Evolutionary conservation across 2,888 invertebrate genomes (phyloP).

Genomic region (Chloroclystis v-ata): DNA sequence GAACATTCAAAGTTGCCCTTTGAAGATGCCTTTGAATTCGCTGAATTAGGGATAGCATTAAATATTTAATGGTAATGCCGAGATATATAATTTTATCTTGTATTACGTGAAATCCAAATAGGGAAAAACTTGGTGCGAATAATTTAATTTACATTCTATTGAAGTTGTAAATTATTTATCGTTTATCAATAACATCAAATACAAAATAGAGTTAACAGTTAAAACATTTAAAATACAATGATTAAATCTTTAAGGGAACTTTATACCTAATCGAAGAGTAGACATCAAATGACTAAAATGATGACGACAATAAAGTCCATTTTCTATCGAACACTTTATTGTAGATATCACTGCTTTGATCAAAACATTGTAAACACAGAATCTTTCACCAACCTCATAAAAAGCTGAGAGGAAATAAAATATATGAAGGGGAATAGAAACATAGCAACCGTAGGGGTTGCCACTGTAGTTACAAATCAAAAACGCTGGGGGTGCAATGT

Average conservation of each 20-base stretch:
- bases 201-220: too few relatives aligned
- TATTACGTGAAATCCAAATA: neutral
- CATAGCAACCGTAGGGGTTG: slow-evolving; percentile 23
- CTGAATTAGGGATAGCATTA: slow-evolving; percentile 11
- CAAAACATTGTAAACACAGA: slow-evolving; percentile 23
- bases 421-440: slow-evolving; percentile 24
- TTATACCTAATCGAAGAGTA: too few relatives aligned
- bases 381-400: slow-evolving; percentile 8
- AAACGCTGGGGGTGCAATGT: slow-evolving; percentile 20
- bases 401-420: slow-evolving; percentile 22
- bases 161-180: slow-evolving; percentile 11
- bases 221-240: too few relatives aligned
- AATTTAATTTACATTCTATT: slow-evolving; percentile 7
- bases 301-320: too few relatives aligned
- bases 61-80: slow-evolving; percentile 5
- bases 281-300: too few relatives aligned
- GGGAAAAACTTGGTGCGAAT: neutral
- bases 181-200: too few relatives aligned
- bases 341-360: too few relatives aligned
- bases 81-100: neutral
- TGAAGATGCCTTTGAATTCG: slow-evolving; percentile 17
- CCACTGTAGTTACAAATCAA: slow-evolving; percentile 23
- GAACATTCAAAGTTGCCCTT: slow-evolving; percentile 15
- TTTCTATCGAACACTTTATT: too few relatives aligned
- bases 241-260: too few relatives aligned